Percentiles rank a stretch among this genome's conserved stretches.
These are phyloP conservation scores for Cryptus armator DNA, from an alignment of 2,888 invertebrate species.

Conservation along the genomic window DNA sequence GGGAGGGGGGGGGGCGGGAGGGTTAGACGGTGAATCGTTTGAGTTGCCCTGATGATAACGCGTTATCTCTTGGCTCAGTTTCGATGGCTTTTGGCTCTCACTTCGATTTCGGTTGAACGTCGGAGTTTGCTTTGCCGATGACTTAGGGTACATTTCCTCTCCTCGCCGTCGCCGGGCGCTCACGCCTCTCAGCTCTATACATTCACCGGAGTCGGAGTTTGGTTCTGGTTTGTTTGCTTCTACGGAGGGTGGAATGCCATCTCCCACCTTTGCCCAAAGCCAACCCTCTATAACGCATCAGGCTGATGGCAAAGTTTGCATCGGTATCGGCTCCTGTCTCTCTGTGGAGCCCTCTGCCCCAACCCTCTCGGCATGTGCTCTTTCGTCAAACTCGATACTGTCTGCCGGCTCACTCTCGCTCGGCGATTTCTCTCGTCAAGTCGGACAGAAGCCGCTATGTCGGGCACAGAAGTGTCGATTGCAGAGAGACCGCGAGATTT, in stretches of 20 bases:
- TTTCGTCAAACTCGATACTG: slow-evolving; percentile 3
- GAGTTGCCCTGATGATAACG: background rate
- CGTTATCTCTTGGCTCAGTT: slow-evolving; percentile 14
- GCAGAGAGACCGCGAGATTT: background rate
- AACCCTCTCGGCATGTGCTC: background rate
- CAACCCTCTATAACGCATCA: slow-evolving; percentile 13
- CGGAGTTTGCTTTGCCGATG: slow-evolving; percentile 14
- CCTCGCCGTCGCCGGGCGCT: background rate
- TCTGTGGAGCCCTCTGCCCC: background rate
- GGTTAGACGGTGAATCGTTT: slow-evolving; percentile 5
- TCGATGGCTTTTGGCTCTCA: slow-evolving; percentile 20
- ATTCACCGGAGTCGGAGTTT: slow-evolving; percentile 22
- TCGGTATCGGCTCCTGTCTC: slow-evolving; percentile 7
- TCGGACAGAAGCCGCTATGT: background rate
- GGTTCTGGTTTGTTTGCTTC: slow-evolving; percentile 42
- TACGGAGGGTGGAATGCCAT: slow-evolving; percentile 46
- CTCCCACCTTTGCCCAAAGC: slow-evolving; percentile 7
- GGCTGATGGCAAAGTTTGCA: slow-evolving; percentile 24
- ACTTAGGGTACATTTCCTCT: slow-evolving; percentile 8
- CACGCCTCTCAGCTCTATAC: slow-evolving; percentile 1
- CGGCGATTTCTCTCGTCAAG: slow-evolving; percentile 1
- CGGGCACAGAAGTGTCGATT: background rate
- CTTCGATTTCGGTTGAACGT: slow-evolving; percentile 10
- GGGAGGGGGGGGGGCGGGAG: too few species aligned
- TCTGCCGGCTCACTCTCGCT: background rate